These are phyloP conservation scores for Tinea semifulvella DNA, from an alignment of 2,888 invertebrate genomes.

Conservation along the genomic window DNA sequence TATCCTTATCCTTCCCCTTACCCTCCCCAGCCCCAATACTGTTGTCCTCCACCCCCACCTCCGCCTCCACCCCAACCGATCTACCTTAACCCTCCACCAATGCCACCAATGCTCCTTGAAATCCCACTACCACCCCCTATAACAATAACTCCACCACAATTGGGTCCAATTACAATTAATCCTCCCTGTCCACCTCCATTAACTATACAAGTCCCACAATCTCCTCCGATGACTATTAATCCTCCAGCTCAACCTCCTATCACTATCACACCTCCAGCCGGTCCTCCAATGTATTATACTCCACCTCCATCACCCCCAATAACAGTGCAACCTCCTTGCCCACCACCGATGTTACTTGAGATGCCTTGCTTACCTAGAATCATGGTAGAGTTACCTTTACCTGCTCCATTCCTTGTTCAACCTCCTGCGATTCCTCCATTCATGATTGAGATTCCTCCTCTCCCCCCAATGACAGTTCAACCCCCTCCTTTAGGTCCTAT, in stretches of 20 bases:
- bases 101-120: constrained; percentile 32
- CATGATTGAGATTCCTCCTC: constrained; percentile 46
- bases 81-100: constrained; percentile 33
- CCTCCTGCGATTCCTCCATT: constrained; percentile 45
- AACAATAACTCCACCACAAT: constrained; percentile 34
- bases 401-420: constrained; percentile 36
- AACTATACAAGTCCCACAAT: constrained; percentile 37
- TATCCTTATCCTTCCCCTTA: too few relatives aligned
- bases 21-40: constrained; percentile 27
- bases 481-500: constrained; percentile 44
- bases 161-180: constrained; percentile 39
- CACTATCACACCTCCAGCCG: constrained; percentile 27
- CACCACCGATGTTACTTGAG: constrained; percentile 26
- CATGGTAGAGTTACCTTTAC: constrained; percentile 25
- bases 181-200: constrained; percentile 43
- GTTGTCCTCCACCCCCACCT: constrained; percentile 40
- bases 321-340: constrained; percentile 41
- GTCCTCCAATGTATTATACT: constrained; percentile 34
- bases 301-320: constrained; percentile 42
- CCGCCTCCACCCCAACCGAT: constrained; percentile 38
- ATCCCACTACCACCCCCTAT: constrained; percentile 33
- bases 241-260: constrained; percentile 30
- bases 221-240: constrained; percentile 36
- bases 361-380: constrained; percentile 27
- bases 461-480: constrained; percentile 47